These are phyloP conservation scores for Chrysodeixis includens DNA, from an alignment of 2,888 invertebrate genomes.

Conservation along the genomic window DNA sequence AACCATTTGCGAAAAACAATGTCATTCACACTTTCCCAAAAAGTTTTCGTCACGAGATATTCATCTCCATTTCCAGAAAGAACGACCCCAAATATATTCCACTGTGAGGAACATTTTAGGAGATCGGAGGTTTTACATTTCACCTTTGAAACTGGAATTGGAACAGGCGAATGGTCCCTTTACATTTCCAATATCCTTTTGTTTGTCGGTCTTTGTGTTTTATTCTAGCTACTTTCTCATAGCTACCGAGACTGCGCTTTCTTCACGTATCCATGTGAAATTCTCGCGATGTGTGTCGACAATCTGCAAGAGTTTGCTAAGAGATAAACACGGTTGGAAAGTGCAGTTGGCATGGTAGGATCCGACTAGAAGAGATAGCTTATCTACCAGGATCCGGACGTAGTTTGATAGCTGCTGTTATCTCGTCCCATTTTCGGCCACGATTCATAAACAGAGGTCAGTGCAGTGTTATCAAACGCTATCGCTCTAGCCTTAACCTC, in stretches of 20 bases:
- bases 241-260: slow-evolving; percentile 14
- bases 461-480: slow-evolving; percentile 30
- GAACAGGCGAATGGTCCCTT: slow-evolving; percentile 22
- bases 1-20: too few relatives aligned
- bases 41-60: neutral
- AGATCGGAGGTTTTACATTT: slow-evolving; percentile 22
- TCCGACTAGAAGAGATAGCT: slow-evolving; percentile 31
- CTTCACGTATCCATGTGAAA: slow-evolving; percentile 30
- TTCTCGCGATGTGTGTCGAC: slow-evolving; percentile 22
- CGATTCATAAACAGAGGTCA: slow-evolving; percentile 31
- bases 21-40: neutral
- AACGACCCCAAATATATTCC: slow-evolving; percentile 1
- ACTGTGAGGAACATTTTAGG: slow-evolving; percentile 12
- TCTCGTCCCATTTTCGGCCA: slow-evolving; percentile 32
- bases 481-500: slow-evolving; percentile 38
- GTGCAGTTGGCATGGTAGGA: neutral
- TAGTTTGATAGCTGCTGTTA: slow-evolving; percentile 22
- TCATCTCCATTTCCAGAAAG: slow-evolving; percentile 3
- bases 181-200: slow-evolving; percentile 46
- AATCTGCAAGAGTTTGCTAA: slow-evolving; percentile 18
- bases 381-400: slow-evolving; percentile 35
- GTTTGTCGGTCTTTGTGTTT: slow-evolving; percentile 16
- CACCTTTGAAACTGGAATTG: slow-evolving; percentile 16
- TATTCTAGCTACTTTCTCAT: slow-evolving; percentile 2
- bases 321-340: slow-evolving; percentile 30